Evolutionary conservation across 1,140 invertebrate genomes (phyloP).

Genomic region (Calliphora vicina): DNA sequence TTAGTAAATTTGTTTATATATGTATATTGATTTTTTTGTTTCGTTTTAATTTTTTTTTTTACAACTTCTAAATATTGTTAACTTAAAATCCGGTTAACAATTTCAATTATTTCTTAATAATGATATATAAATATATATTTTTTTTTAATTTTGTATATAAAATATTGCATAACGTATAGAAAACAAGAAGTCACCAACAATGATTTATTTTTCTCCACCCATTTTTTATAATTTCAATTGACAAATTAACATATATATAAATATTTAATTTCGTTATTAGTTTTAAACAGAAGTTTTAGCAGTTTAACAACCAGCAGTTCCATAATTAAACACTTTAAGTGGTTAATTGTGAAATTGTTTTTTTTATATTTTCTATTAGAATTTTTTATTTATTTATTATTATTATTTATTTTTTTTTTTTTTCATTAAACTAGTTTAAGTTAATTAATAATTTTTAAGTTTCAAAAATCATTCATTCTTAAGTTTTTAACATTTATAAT

Average conservation of each 20-base stretch:
- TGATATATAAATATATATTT: constrained; percentile 42
- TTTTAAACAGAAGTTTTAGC: constrained; percentile 32
- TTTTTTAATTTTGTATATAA: constrained; percentile 31
- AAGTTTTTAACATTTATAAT: constrained; percentile 1
- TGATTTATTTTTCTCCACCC: constrained; percentile 40
- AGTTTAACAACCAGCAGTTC: constrained; percentile 7
- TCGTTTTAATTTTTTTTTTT: constrained; percentile 33
- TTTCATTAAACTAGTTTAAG: not conserved
- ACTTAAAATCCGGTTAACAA: constrained; percentile 42
- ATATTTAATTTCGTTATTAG: constrained; percentile 24
- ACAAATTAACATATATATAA: constrained; percentile 30
- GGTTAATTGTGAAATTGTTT: not conserved
- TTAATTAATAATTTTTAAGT: not conserved
- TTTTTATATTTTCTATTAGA: not conserved
- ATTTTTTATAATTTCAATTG: constrained; percentile 40
- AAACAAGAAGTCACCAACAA: constrained; percentile 26
- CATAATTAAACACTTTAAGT: not conserved
- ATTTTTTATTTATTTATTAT: constrained; percentile 5
- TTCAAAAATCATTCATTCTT: constrained; percentile 18
- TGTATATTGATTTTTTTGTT: constrained; percentile 33
- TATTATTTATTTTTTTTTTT: not conserved
- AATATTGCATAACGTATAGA: not conserved
- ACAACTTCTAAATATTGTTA: constrained; percentile 42
- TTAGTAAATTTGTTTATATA: not conserved
- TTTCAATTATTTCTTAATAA: not conserved